These are phyloP conservation scores for Andrena flavipes DNA, from an alignment of 2,888 invertebrate species.

Conservation along the genomic window DNA sequence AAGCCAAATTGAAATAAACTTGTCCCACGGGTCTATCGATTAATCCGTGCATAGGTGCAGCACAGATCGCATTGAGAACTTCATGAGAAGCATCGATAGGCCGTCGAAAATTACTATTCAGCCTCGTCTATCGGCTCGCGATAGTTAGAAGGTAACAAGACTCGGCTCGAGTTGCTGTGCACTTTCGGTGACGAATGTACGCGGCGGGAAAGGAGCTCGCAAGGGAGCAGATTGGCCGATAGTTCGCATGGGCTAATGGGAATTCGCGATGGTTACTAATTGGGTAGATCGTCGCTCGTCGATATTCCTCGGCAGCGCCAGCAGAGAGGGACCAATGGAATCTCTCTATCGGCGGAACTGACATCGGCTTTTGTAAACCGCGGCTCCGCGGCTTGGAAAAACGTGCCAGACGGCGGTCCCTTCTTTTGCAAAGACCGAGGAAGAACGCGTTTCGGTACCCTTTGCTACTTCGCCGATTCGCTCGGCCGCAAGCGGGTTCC, in stretches of 20 bases:
- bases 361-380: constrained; percentile 74
- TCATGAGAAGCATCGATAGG: neutral
- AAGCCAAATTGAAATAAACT: neutral
- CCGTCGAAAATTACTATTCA: neutral
- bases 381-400: constrained; percentile 68
- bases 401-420: constrained; percentile 68
- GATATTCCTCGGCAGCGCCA: constrained; percentile 71
- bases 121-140: neutral
- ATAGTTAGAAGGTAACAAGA: constrained; percentile 3
- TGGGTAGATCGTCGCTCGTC: constrained; percentile 79
- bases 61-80: no score
- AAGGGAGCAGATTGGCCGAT: constrained; percentile 68
- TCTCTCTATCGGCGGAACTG: constrained; percentile 75
- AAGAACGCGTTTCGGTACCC: constrained; percentile 64
- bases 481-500: constrained; percentile 57
- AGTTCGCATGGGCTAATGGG: constrained; percentile 76
- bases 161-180: constrained; percentile 26
- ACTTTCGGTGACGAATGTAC: constrained; percentile 70
- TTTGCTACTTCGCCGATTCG: constrained; percentile 69
- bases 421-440: constrained; percentile 62
- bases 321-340: constrained; percentile 68
- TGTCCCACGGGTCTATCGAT: neutral
- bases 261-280: constrained; percentile 79
- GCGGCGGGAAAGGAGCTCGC: constrained; percentile 46
- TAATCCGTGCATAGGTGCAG: neutral